A percentile compares a stretch with the other conserved stretches of the same genome.
Evolutionary conservation across 2,113 vertebrate genomes (phyloP).

Genomic region (Typhlomys cinereus): DNA sequence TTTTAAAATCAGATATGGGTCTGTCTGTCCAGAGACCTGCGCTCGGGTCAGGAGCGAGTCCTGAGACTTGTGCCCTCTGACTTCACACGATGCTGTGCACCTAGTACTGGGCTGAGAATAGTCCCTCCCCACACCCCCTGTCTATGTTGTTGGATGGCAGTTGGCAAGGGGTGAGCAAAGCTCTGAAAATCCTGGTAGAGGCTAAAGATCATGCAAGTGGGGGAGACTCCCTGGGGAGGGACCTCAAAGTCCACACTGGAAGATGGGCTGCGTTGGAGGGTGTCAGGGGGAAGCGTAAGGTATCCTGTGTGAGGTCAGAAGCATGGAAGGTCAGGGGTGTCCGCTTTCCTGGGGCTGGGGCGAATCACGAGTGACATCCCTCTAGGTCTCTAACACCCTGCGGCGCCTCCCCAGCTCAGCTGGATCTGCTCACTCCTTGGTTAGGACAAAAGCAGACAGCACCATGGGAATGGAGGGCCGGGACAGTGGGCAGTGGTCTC

Average conservation of each 20-base stretch:
- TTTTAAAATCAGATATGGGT: not conserved
- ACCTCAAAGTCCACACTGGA: not conserved
- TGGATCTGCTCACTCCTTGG: not conserved
- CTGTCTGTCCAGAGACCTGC: not conserved
- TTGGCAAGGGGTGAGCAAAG: not conserved
- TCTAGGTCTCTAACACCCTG: not conserved
- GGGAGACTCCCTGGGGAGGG: not conserved
- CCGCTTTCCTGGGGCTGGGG: not conserved
- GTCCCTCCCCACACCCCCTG: no score
- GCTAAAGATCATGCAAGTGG: not conserved
- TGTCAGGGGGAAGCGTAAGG: not conserved
- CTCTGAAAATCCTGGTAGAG: not conserved
- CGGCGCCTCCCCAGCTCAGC: not conserved
- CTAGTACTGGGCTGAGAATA: not conserved
- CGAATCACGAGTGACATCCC: rapidly evolving
- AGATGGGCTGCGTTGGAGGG: not conserved
- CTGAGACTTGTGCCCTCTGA: not conserved
- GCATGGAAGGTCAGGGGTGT: not conserved
- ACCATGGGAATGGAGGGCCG: no score
- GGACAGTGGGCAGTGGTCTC: not conserved
- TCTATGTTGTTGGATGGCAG: not conserved
- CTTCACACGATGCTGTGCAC: not conserved
- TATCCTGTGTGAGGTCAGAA: not conserved
- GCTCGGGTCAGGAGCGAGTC: not conserved
- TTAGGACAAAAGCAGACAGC: not conserved